phyloP scores from a whole-genome alignment of 92 coral and sea anemone genomes.

The Anthopleura xanthogrammica region DNA sequence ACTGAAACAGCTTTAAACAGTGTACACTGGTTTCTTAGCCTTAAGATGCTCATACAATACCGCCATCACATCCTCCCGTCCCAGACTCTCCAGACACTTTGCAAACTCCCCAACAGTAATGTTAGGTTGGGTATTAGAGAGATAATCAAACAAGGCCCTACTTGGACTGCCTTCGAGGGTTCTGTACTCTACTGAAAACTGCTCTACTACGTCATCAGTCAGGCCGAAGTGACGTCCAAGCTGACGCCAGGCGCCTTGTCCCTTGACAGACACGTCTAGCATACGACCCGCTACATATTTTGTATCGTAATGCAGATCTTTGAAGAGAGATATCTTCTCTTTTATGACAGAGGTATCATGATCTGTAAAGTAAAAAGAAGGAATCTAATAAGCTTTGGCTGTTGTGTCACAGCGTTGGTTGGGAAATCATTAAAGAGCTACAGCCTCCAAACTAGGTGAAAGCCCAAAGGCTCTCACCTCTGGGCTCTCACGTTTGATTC shows the following conservation, averaged over 20 bases:
- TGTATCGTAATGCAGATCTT: constrained; percentile 36
- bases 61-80: constrained; percentile 22
- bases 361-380: neutral
- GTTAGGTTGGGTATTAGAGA: neutral
- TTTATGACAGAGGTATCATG: neutral
- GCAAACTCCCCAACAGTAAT: constrained; percentile 36
- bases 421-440: too few species aligned
- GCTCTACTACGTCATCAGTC: constrained; percentile 9
- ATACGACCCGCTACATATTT: constrained; percentile 22
- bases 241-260: constrained; percentile 48
- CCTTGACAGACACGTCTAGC: constrained; percentile 34
- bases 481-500: too few species aligned
- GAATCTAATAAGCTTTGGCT: too few species aligned
- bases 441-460: too few species aligned
- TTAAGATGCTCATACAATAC: neutral
- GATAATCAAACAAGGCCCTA: constrained; percentile 24
- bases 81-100: constrained; percentile 40
- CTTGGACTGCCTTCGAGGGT: constrained; percentile 49
- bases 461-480: too few species aligned
- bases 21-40: neutral
- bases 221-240: constrained; percentile 32
- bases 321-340: constrained; percentile 12
- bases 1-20: too few species aligned
- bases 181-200: constrained; percentile 26
- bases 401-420: neutral